phyloP scores from a whole-genome alignment of 2,113 vertebrate genomes.

The Siphamia tubifer region DNA sequence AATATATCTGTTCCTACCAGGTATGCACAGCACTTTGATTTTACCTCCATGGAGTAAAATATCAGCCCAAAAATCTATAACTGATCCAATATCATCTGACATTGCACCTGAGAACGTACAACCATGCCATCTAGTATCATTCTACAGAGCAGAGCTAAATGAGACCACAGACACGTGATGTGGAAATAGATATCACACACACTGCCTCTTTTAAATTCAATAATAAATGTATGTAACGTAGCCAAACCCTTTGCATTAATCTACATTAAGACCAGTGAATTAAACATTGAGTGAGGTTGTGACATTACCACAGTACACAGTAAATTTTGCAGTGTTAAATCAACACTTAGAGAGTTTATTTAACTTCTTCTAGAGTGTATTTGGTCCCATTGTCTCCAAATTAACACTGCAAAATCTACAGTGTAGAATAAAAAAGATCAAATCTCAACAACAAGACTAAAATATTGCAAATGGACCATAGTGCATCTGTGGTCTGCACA shows the following conservation, averaged over 20 bases:
- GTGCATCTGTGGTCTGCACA: background rate
- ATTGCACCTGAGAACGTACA: conserved; percentile 19
- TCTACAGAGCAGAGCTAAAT: background rate
- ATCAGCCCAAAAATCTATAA: conserved; percentile 7
- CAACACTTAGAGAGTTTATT: no score
- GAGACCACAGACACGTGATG: background rate
- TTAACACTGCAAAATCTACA: no score
- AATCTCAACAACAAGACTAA: no score
- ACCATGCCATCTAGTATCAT: background rate
- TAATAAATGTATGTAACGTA: background rate
- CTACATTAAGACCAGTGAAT: background rate
- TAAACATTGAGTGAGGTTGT: no score
- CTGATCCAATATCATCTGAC: conserved; percentile 28
- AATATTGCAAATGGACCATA: background rate
- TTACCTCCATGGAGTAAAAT: background rate
- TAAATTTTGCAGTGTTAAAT: no score
- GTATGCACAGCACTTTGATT: background rate
- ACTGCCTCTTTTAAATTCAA: background rate
- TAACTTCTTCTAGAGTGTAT: no score
- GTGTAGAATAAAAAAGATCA: no score
- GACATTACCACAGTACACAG: no score
- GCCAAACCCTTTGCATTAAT: background rate
- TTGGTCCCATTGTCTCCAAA: no score
- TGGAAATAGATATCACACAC: background rate
- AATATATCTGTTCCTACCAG: background rate